phyloP scores from a whole-genome alignment of 1,140 invertebrate species.

The Charaxes varanes region DNA sequence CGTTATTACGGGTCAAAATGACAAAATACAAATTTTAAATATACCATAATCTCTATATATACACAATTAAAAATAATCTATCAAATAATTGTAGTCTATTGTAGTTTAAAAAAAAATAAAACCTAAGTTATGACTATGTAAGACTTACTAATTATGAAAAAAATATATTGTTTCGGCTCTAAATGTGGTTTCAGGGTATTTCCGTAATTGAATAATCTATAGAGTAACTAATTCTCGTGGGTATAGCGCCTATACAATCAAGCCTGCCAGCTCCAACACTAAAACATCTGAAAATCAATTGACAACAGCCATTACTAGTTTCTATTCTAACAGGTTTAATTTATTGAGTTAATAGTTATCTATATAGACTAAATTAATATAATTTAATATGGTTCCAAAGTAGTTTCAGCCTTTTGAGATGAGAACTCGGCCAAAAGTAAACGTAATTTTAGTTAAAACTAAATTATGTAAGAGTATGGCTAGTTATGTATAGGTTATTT shows the following conservation, averaged over 20 bases:
- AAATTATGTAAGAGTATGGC: background rate
- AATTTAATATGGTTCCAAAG: too few species aligned
- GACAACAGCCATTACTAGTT: constrained; percentile 15
- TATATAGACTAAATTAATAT: too few species aligned
- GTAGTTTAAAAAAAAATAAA: too few species aligned
- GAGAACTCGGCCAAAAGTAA: too few species aligned
- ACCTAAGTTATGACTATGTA: too few species aligned
- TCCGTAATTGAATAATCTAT: constrained; percentile 4
- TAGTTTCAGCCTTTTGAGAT: too few species aligned
- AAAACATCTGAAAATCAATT: constrained; percentile 38
- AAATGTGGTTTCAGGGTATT: background rate
- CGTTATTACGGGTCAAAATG: background rate
- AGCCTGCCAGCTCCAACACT: constrained; percentile 32
- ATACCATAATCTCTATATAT: constrained; percentile 3
- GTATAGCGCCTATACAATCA: constrained; percentile 21
- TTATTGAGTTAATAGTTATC: too few species aligned
- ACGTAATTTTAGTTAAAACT: background rate
- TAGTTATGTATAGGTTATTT: background rate
- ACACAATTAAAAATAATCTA: background rate
- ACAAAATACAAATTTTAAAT: background rate
- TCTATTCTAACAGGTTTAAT: constrained; percentile 6
- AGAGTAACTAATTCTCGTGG: constrained; percentile 12
- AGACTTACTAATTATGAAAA: too few species aligned
- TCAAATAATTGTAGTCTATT: too few species aligned
- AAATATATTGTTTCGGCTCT: background rate